Evolutionary conservation across 2,797 vertebrate species (phyloP), one percentile per base, ranked within the genome.

Genomic region (Pipistrellus nathusii): DNA sequence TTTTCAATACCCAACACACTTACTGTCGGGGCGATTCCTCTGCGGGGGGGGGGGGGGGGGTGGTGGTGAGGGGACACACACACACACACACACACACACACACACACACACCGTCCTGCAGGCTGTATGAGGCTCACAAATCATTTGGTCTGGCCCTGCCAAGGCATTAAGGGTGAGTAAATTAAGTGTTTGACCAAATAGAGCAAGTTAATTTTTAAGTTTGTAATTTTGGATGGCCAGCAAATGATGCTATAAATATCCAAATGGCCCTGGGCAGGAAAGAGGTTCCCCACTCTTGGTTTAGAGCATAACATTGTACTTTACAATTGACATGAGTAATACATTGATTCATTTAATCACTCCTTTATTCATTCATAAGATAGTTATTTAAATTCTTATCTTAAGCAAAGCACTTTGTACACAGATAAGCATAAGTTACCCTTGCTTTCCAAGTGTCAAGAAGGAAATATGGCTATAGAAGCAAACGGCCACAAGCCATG

Each of bases 371-470:
- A 57, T 62, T 91, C 53, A 80, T 57, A 41, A 83, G 89, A 53
- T 75, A 71, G 32, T 64, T 38, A 51, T 17, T 66, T 77, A 72
- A 55, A 8, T 3, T 2, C 9, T 32, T 55, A 35, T 25, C 38
- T 80, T 68, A 57, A 89, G 38, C 18, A 83, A 90, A 46, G 41
- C 5, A 25, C 18, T 69, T 44, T 3, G 2, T 46, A 77, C 3
- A 8, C 2, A 92, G 13, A 53, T n/a, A 85, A 64, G 30, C 30
- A 69, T 23, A 68, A 53, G 30, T 72, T 66, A 9, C 23, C 30
- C 84, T 35, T 93, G 78, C n/a, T 87, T 88, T 88, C 41, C 44
- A 71, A 46, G 55, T 81, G 38, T 83, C n/a, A 41, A 62, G 53
- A 55, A 35, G 41, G 92, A 23, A 6, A 84, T 38, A 73, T 1